Evolutionary conservation across 2,888 invertebrate species (phyloP), one percentile per base, ranked within the genome.

Genomic region (Apotomis betuletana): DNA sequence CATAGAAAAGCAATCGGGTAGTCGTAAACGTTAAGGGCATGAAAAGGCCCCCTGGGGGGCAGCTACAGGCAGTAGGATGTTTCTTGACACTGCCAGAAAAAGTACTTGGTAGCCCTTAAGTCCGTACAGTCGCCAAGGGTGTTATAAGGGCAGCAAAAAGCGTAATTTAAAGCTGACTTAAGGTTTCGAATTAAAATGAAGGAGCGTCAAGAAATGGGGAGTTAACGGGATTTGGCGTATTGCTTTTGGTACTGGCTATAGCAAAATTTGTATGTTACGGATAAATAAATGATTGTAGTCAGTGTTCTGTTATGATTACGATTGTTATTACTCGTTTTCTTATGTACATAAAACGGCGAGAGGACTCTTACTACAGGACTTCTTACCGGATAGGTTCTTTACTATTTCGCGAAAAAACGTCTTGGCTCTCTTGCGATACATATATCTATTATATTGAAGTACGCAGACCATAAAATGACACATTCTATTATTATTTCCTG

Each of bases 1-100:
- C 92, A 92, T 92, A 90, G 92, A 92, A 93, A 93, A 93, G 94
- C 94, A 94, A 95, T 95, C 94, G 94, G 91, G 91, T 92, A 92
- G 94, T 94, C 94, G 94, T 94, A 94, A 94, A 94, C 91, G 94
- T 93, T 93, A 94, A 93, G 92, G 94, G 93, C 89, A 90, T 85
- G 83, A 86, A 93, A 94, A 89, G 82, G 91, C 94, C 90, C 94
- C 93, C 94, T 85, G 81, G 93, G 94, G 94, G 91, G 90, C 92
- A 86, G 87, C 92, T 94, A 91, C 89, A 86, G 90, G 89, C 85
- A 87, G 86, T 85, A 85, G 88, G 87, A 87, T 89, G 89, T 90
- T 90, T 89, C 90, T 90, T 91, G 90, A 89, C 89, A 88, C 88
- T 87, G 87, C 81, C 85, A 88, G 89, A 90, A 90, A 91, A 92